phyloP scores from a whole-genome alignment of 2,797 vertebrate genomes.

The Dallia pectoralis region DNA sequence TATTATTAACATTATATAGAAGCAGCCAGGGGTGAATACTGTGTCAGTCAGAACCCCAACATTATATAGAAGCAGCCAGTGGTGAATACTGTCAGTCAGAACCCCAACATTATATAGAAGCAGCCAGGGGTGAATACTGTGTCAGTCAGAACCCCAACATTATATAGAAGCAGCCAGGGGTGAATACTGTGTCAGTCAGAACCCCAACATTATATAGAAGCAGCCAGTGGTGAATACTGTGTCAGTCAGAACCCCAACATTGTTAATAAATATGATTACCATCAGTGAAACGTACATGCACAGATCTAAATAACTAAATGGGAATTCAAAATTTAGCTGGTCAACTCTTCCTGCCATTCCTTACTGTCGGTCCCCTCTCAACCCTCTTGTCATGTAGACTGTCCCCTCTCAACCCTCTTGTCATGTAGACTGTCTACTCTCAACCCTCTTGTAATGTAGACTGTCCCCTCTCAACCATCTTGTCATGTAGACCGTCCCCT shows the following conservation, averaged over 20 bases:
- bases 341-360: background rate
- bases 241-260: background rate
- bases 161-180: background rate
- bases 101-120: background rate
- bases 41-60: slow-evolving; percentile 71
- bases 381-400: slow-evolving; percentile 69
- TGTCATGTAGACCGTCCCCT: too few relatives aligned
- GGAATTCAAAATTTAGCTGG: background rate
- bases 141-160: slow-evolving; percentile 71
- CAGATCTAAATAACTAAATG: background rate
- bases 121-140: background rate
- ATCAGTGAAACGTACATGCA: background rate
- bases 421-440: slow-evolving; percentile 77
- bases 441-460: too few relatives aligned
- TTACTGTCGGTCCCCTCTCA: background rate
- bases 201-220: background rate
- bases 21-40: background rate
- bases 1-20: too few relatives aligned
- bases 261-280: background rate
- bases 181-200: too few relatives aligned
- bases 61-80: background rate
- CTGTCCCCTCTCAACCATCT: too few relatives aligned
- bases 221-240: background rate
- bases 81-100: slow-evolving; percentile 76
- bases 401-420: too few relatives aligned